These are phyloP conservation scores for Tragopan temminckii DNA, from an alignment of 2,797 vertebrate genomes.

Conservation along the genomic window DNA sequence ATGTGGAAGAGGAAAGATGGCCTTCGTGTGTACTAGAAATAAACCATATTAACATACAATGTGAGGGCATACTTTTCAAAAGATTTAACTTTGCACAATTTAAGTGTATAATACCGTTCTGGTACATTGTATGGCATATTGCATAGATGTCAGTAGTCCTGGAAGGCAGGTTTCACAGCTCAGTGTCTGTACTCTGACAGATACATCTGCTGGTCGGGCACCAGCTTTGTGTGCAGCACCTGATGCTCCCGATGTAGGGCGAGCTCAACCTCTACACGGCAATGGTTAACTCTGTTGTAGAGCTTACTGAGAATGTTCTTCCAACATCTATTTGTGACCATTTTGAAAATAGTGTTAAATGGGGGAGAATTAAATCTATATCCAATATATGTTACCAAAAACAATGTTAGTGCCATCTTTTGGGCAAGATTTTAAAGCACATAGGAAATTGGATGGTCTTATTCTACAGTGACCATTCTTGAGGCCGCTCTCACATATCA, in stretches of 20 bases:
- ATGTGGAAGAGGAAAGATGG: too few relatives aligned
- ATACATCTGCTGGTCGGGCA: slow-evolving; percentile 26
- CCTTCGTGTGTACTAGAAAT: too few relatives aligned
- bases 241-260: not conserved
- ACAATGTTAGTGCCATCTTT: slow-evolving; percentile 78
- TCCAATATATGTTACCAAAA: slow-evolving; percentile 66
- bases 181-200: not conserved
- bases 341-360: not conserved
- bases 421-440: slow-evolving; percentile 76
- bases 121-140: not conserved
- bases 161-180: slow-evolving; percentile 17
- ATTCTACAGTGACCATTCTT: slow-evolving; percentile 7
- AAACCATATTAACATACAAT: too few relatives aligned
- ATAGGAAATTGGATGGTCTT: slow-evolving; percentile 53
- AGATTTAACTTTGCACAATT: slow-evolving; percentile 30
- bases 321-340: slow-evolving; percentile 2
- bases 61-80: slow-evolving; percentile 11
- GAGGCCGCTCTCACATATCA: not conserved
- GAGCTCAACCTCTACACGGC: not conserved
- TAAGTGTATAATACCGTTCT: not conserved
- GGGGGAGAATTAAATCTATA: slow-evolving; percentile 62
- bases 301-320: not conserved
- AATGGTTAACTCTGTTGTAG: not conserved
- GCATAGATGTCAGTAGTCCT: slow-evolving; percentile 26
- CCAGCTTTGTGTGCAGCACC: not conserved